Conservation (phyloP, 2,113 vertebrate genomes). For the Odontophorus gujanensis region DNA sequence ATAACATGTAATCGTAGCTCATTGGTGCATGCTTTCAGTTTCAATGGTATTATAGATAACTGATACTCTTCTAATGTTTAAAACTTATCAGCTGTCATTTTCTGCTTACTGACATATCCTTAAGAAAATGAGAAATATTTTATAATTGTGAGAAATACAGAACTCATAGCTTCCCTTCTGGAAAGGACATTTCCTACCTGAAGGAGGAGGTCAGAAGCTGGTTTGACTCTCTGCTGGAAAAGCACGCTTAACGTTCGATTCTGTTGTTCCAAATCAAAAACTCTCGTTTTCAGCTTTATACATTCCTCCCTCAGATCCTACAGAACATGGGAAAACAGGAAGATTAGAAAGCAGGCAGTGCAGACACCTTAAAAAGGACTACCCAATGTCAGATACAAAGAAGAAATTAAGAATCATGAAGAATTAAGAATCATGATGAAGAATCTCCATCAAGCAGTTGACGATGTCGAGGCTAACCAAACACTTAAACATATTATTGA, state of each 20-base stretch:
- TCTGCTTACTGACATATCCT: neutral
- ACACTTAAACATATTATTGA: neutral
- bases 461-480: neutral
- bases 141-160: neutral
- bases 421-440: neutral
- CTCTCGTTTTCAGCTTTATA: slow-evolving; percentile 90
- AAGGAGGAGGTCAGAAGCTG: slow-evolving; percentile 88
- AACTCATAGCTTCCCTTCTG: neutral
- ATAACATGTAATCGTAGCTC: neutral
- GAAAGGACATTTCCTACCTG: slow-evolving; percentile 83
- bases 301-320: slow-evolving; percentile 93
- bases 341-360: slow-evolving; percentile 7
- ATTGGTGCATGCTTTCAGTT: neutral
- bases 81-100: slow-evolving; percentile 14
- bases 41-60: neutral
- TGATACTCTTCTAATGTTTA: slow-evolving; percentile 26
- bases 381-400: neutral
- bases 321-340: neutral
- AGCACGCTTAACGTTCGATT: slow-evolving; percentile 86
- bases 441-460: too few relatives aligned
- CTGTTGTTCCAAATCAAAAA: slow-evolving; percentile 93
- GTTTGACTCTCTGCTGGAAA: slow-evolving; percentile 90
- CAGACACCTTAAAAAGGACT: neutral
- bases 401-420: neutral
- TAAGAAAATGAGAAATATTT: neutral